Conservation (phyloP, 53 echinoderm and acorn worm species). For the Paracentrotus lividus region DNA sequence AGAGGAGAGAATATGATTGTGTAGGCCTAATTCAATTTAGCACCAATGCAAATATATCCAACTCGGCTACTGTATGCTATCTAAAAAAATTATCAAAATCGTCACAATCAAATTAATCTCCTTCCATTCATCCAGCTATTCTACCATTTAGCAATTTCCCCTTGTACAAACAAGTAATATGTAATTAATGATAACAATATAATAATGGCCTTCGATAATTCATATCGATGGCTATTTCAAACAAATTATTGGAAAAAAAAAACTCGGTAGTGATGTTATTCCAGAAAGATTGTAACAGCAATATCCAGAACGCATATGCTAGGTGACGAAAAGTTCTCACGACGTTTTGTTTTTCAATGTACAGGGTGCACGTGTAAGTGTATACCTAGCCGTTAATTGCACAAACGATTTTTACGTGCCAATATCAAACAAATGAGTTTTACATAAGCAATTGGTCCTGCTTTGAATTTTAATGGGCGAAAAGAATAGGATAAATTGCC, state of each 20-base stretch:
- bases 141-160: background rate
- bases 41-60: background rate
- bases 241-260: background rate
- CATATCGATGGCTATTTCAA: conserved; percentile 13
- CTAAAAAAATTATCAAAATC: background rate
- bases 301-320: background rate
- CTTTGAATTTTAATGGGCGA: conserved; percentile 9
- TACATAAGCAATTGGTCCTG: conserved; percentile 10
- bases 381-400: background rate
- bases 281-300: background rate
- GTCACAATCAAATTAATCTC: background rate
- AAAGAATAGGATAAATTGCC: conserved; percentile 10
- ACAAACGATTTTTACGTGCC: background rate
- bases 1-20: background rate
- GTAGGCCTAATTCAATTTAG: background rate
- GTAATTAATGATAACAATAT: conserved; percentile 15
- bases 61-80: background rate
- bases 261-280: background rate
- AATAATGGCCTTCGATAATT: conserved; percentile 29
- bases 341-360: background rate
- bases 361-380: background rate
- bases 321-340: conserved; percentile 14
- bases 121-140: background rate
- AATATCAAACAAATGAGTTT: conserved; percentile 18
- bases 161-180: conserved; percentile 40